Conservation (phyloP, 2,888 invertebrate genomes). For the Drosophila macrospina region DNA sequence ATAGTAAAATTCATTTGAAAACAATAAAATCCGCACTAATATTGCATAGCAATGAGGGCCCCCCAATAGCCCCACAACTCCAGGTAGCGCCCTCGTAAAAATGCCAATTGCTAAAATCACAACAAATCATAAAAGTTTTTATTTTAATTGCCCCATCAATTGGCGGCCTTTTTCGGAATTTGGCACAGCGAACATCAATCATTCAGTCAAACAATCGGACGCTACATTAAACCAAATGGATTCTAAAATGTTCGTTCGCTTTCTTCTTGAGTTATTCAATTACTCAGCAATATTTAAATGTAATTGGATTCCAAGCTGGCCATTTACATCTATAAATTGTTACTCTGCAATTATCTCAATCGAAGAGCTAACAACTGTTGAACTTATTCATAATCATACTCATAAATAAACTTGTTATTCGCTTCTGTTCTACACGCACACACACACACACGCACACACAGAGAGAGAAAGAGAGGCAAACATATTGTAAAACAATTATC, state of each 20-base stretch:
- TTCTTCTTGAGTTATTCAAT: too few relatives aligned
- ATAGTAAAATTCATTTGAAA: slow-evolving; percentile 66
- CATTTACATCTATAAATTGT: not conserved
- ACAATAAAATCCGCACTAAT: slow-evolving; percentile 65
- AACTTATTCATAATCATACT: slow-evolving; percentile 10
- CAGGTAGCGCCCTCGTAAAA: slow-evolving; percentile 64
- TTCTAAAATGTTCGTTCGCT: not conserved
- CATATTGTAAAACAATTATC: slow-evolving; percentile 81
- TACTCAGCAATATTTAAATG: too few relatives aligned
- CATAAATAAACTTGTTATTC: slow-evolving; percentile 51
- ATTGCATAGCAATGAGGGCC: slow-evolving; percentile 60
- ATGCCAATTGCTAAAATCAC: slow-evolving; percentile 70
- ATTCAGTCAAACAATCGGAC: slow-evolving; percentile 33
- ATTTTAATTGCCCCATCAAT: slow-evolving; percentile 57
- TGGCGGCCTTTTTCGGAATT: slow-evolving; percentile 29
- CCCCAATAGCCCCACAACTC: slow-evolving; percentile 28
- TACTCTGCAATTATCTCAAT: not conserved
- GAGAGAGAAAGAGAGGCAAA: too few relatives aligned
- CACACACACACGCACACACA: too few relatives aligned
- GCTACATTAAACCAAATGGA: slow-evolving; percentile 4
- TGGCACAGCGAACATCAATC: slow-evolving; percentile 40
- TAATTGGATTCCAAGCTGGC: too few relatives aligned
- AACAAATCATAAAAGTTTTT: slow-evolving; percentile 72
- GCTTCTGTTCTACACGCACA: slow-evolving; percentile 9
- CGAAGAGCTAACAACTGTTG: not conserved